These are phyloP conservation scores for Trichacis sp. DNA, from an alignment of 2,888 invertebrate genomes.

Conservation along the genomic window DNA sequence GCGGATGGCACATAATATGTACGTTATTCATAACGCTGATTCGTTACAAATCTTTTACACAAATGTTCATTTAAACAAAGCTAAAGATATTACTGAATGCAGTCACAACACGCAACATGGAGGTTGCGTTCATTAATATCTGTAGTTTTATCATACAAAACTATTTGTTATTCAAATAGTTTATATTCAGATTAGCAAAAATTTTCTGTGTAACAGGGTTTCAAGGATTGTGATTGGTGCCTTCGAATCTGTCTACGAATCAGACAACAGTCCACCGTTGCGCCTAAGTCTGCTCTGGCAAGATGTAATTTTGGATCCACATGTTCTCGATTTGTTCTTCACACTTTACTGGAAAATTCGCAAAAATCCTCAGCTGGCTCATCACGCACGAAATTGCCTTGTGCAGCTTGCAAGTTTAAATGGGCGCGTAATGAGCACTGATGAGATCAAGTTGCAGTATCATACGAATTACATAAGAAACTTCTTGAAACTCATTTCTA, in stretches of 20 bases:
- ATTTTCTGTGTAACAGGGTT: too few species aligned
- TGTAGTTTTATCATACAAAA: too few species aligned
- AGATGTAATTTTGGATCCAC: conserved; percentile 81
- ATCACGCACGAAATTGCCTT: conserved; percentile 84
- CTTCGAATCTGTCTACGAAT: conserved; percentile 78
- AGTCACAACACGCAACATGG: too few species aligned
- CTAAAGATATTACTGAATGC: too few species aligned
- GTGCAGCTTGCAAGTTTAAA: conserved; percentile 82
- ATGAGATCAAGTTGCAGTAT: conserved; percentile 72
- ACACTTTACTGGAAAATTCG: conserved; percentile 86
- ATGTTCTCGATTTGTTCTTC: conserved; percentile 83
- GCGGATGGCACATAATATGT: too few species aligned
- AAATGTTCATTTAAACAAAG: too few species aligned
- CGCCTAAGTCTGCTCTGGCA: conserved; percentile 78
- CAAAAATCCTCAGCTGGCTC: conserved; percentile 79
- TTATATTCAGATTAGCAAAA: too few species aligned
- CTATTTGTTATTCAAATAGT: too few species aligned
- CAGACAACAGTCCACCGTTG: conserved; percentile 74
- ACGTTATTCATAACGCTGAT: too few species aligned
- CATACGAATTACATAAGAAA: conserved; percentile 73
- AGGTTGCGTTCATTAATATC: too few species aligned
- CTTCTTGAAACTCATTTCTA: conserved; percentile 74
- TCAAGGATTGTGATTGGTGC: conserved; percentile 79
- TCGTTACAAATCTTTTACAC: too few species aligned
- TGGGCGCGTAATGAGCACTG: conserved; percentile 72